phyloP scores from a whole-genome alignment of 2,888 invertebrate species.

The Monopis laevigella region DNA sequence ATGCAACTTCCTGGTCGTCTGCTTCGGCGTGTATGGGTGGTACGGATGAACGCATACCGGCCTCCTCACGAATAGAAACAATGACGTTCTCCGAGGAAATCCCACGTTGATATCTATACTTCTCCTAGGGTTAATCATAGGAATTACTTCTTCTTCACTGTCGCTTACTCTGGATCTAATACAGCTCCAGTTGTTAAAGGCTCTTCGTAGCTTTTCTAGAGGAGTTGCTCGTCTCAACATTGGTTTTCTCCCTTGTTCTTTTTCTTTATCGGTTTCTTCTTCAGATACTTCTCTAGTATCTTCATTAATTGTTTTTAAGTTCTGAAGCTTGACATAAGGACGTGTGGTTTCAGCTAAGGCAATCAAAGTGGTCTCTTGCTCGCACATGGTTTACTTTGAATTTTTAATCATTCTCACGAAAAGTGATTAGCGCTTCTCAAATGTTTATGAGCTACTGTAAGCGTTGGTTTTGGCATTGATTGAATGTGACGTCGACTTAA shows the following conservation, averaged over 20 bases:
- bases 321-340: conserved; percentile 27
- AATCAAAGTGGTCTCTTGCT: conserved; percentile 25
- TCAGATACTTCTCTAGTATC: neutral
- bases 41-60: conserved; percentile 54
- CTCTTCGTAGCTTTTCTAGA: conserved; percentile 33
- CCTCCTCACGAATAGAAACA: conserved; percentile 48
- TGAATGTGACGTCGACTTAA: conserved; percentile 44
- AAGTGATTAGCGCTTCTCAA: conserved; percentile 5
- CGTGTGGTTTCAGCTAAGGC: conserved; percentile 29
- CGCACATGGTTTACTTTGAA: conserved; percentile 35
- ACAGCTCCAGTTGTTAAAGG: conserved; percentile 42
- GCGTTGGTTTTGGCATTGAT: conserved; percentile 55
- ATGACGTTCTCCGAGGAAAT: conserved; percentile 45
- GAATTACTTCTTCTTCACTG: conserved; percentile 32
- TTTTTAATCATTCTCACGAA: neutral
- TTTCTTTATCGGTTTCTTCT: neutral
- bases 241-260: conserved; percentile 23
- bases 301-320: conserved; percentile 21
- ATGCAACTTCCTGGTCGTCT: conserved; percentile 48
- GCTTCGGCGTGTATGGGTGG: conserved; percentile 52
- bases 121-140: conserved; percentile 33
- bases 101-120: conserved; percentile 55
- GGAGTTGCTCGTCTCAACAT: conserved; percentile 22
- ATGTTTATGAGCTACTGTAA: conserved; percentile 21
- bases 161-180: conserved; percentile 31